phyloP scores from a whole-genome alignment of 2,888 invertebrate species.

The Gari tellinella region DNA sequence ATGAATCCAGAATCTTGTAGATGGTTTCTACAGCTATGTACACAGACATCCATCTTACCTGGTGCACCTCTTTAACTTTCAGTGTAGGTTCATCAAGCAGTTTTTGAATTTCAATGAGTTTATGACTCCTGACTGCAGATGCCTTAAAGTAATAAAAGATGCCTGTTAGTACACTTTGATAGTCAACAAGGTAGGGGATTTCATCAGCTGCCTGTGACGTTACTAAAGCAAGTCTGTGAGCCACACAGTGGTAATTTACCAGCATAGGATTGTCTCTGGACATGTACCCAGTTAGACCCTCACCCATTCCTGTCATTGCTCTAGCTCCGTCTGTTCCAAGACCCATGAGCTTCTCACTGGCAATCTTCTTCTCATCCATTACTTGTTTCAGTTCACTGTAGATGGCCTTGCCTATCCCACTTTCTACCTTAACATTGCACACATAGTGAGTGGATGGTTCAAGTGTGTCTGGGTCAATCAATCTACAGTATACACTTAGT shows the following conservation, averaged over 20 bases:
- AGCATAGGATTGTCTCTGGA: constrained; percentile 20
- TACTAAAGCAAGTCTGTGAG: constrained; percentile 21
- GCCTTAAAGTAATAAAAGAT: constrained; percentile 22
- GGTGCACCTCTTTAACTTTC: too few species aligned
- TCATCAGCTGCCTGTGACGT: constrained; percentile 24
- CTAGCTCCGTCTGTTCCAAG: not conserved
- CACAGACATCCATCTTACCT: too few species aligned
- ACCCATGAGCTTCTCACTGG: too few species aligned
- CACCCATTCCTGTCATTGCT: constrained; percentile 26
- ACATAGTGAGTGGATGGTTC: constrained; percentile 11
- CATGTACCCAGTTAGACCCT: constrained; percentile 20
- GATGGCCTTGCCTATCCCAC: constrained; percentile 3
- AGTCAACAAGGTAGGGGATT: constrained; percentile 8
- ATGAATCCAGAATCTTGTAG: too few species aligned
- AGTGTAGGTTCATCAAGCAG: too few species aligned
- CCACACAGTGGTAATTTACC: constrained; percentile 31
- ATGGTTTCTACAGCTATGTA: too few species aligned
- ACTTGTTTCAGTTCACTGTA: constrained; percentile 9
- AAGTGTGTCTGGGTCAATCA: constrained; percentile 6
- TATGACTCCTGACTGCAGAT: constrained; percentile 27
- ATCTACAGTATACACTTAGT: constrained; percentile 7
- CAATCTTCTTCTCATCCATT: constrained; percentile 11
- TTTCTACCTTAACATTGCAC: constrained; percentile 2
- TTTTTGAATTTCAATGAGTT: too few species aligned
- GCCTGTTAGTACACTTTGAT: constrained; percentile 16